A percentile compares a stretch with the other conserved stretches of the same genome.
These are phyloP conservation scores for Rhizomys pruinosus DNA, from an alignment of 2,113 vertebrate species.

Conservation along the genomic window DNA sequence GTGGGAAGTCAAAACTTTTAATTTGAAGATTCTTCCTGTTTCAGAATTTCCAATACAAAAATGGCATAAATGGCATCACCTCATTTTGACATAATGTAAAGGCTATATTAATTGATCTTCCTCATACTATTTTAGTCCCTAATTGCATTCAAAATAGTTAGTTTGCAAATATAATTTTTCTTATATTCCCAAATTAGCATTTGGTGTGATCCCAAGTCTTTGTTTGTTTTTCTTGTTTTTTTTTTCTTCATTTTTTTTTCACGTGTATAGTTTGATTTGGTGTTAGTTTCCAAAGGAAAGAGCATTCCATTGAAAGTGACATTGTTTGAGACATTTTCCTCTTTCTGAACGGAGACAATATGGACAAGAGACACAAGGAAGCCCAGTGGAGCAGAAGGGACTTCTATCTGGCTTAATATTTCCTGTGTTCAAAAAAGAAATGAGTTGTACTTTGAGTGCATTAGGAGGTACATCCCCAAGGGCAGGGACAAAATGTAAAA, in stretches of 20 bases:
- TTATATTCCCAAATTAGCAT: conserved; percentile 36
- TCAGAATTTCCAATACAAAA: conserved; percentile 15
- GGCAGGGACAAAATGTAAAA: conserved; percentile 49
- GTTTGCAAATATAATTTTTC: conserved; percentile 52
- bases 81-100: background rate
- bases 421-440: conserved; percentile 36
- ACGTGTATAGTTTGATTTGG: conserved; percentile 48
- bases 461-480: conserved; percentile 13
- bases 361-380: background rate
- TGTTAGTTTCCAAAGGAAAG: conserved; percentile 42
- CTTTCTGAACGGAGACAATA: background rate
- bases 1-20: background rate
- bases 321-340: conserved; percentile 33
- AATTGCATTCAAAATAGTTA: background rate
- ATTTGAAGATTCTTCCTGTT: background rate
- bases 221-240: background rate
- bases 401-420: conserved; percentile 46
- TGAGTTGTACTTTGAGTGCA: background rate
- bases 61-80: background rate
- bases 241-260: background rate
- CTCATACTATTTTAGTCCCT: background rate
- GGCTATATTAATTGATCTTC: background rate
- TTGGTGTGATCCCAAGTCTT: background rate
- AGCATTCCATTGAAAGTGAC: conserved; percentile 44
- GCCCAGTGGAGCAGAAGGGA: background rate